Conservation (phyloP, 2,888 invertebrate genomes). For the Chrysotoxum bicinctum region DNA sequence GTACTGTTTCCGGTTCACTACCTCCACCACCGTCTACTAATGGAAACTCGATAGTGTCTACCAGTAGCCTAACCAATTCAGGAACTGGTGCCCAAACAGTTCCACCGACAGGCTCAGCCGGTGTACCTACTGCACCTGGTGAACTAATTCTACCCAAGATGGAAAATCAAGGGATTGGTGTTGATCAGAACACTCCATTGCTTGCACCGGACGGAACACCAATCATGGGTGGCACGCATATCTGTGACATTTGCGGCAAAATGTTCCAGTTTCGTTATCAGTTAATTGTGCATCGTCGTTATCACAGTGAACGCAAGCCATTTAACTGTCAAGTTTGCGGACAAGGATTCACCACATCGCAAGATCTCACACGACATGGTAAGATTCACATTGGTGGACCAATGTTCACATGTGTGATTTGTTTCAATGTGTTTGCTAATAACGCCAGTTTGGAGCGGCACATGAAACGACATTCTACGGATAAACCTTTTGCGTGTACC, state of each 20-base stretch:
- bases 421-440: constrained; percentile 89
- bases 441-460: constrained; percentile 88
- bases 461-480: constrained; percentile 90
- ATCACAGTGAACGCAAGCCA: constrained; percentile 92
- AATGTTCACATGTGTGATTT: constrained; percentile 88
- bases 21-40: constrained; percentile 64
- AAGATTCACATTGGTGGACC: constrained; percentile 92
- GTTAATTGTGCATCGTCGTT: constrained; percentile 92
- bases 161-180: constrained; percentile 79
- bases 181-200: constrained; percentile 83
- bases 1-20: constrained; percentile 65
- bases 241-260: constrained; percentile 93
- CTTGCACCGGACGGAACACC: constrained; percentile 83
- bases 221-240: constrained; percentile 86
- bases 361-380: constrained; percentile 90
- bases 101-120: constrained; percentile 22
- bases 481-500: constrained; percentile 92
- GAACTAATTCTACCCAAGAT: constrained; percentile 81
- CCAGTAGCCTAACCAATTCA: constrained; percentile 62
- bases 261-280: constrained; percentile 94
- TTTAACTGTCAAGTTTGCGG: constrained; percentile 92
- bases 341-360: constrained; percentile 90
- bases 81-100: constrained; percentile 51
- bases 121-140: constrained; percentile 72
- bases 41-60: constrained; percentile 73